Evolutionary conservation across 2,113 vertebrate genomes (phyloP).

Genomic region (Psammodynastes pulverulentus): DNA sequence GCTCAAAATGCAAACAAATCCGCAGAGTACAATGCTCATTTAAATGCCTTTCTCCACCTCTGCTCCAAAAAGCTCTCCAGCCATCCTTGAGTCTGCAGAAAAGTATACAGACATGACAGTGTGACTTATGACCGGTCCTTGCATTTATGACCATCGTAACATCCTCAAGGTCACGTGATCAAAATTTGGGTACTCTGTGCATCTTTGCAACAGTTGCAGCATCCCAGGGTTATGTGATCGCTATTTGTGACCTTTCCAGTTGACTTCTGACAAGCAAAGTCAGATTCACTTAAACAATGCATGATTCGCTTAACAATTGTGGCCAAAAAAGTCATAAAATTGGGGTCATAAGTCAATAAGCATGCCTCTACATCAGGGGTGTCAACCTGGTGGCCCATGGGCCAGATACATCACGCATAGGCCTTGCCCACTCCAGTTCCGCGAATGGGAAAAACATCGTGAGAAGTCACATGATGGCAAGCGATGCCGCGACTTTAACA

Average conservation of each 20-base stretch:
- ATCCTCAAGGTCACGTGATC: neutral
- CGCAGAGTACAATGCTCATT: neutral
- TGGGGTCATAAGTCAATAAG: neutral
- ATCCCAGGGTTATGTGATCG: neutral
- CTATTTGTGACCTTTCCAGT: neutral
- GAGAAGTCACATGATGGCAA: too few relatives aligned
- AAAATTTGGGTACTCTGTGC: neutral
- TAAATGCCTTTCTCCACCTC: neutral
- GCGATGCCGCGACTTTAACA: too few relatives aligned
- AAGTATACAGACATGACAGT: neutral
- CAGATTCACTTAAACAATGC: neutral
- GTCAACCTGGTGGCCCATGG: too few relatives aligned
- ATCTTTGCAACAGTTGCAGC: neutral
- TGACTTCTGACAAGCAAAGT: neutral
- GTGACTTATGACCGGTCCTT: neutral
- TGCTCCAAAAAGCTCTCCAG: neutral
- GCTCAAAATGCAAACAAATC: neutral
- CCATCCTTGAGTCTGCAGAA: neutral
- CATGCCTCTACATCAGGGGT: neutral
- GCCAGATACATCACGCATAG: accelerated
- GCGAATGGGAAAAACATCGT: too few relatives aligned
- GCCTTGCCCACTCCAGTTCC: too few relatives aligned
- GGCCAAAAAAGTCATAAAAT: neutral
- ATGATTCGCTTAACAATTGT: neutral
- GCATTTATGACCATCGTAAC: neutral